Conservation (phyloP, 2,888 invertebrate genomes). For the Luperina nickerlii region DNA sequence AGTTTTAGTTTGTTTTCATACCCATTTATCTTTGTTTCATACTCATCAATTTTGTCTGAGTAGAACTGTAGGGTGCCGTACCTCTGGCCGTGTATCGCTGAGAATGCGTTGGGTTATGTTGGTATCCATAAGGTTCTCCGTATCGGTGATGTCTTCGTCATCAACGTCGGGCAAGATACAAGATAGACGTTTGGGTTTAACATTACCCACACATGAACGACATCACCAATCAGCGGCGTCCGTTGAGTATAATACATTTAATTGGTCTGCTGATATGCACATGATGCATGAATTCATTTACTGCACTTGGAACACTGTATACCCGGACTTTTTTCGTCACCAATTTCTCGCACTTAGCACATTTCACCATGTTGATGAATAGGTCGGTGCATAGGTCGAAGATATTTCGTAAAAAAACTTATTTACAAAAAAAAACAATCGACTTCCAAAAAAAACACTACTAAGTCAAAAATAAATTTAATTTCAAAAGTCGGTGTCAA, state of each 20-base stretch:
- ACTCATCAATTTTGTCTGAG: conserved; percentile 18
- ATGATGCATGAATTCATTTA: conserved; percentile 14
- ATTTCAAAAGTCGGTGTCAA: too few species aligned
- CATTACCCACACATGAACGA: conserved; percentile 2
- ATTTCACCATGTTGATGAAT: conserved; percentile 10
- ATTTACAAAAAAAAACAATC: too few species aligned
- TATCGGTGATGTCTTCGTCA: not conserved
- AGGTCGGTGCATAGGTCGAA: not conserved
- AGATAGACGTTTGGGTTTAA: conserved; percentile 10
- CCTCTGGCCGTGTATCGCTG: conserved; percentile 5
- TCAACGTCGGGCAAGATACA: not conserved
- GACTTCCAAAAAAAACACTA: too few species aligned
- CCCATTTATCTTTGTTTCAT: conserved; percentile 4
- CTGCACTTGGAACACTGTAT: conserved; percentile 9
- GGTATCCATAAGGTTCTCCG: not conserved
- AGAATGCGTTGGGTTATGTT: conserved; percentile 13
- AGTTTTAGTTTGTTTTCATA: conserved; percentile 1
- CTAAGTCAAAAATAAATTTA: too few species aligned
- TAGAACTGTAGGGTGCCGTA: conserved; percentile 13
- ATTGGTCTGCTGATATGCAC: not conserved
- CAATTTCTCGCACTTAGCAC: not conserved
- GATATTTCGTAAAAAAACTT: too few species aligned
- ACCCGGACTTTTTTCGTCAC: conserved; percentile 11
- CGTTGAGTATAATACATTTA: conserved; percentile 6
- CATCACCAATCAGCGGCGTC: conserved; percentile 12